Evolutionary conservation across 1,140 invertebrate genomes (phyloP).

Genomic region (Euschistus heros): DNA sequence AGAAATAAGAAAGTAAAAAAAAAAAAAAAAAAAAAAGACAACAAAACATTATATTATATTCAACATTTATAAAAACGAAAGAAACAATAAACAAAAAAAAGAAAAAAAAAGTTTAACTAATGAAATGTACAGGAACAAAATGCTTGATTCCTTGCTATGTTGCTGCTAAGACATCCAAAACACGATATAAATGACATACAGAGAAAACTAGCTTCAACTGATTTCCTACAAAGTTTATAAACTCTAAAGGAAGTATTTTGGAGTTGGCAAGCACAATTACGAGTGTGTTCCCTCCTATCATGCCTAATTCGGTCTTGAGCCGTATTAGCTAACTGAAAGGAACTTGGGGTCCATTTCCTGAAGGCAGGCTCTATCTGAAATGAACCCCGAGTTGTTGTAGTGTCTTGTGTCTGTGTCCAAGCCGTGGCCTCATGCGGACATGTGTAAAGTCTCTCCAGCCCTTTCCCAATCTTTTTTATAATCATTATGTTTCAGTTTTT

Average conservation of each 20-base stretch:
- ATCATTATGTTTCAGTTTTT: too few species aligned
- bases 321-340: constrained; percentile 6
- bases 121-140: constrained; percentile 20
- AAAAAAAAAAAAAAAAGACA: constrained; percentile 15
- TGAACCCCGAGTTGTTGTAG: constrained; percentile 22
- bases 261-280: not conserved
- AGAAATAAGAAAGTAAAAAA: constrained; percentile 14
- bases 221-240: constrained; percentile 22
- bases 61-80: constrained; percentile 1
- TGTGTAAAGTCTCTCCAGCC: not conserved
- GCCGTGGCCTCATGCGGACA: constrained; percentile 8
- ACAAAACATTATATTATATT: constrained; percentile 6
- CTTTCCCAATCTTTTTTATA: not conserved
- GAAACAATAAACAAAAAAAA: constrained; percentile 14
- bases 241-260: constrained; percentile 10
- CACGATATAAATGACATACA: constrained; percentile 22
- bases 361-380: constrained; percentile 21
- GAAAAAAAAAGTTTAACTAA: constrained; percentile 4
- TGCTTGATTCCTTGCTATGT: constrained; percentile 21
- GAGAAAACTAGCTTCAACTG: constrained; percentile 19
- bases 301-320: constrained; percentile 4
- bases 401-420: constrained; percentile 3
- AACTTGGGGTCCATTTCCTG: constrained; percentile 29
- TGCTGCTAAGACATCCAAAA: constrained; percentile 27
- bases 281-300: constrained; percentile 11